Evolutionary conservation across 1,140 invertebrate genomes (phyloP), one percentile per base, ranked within the genome.

Genomic region (Apis laboriosa): DNA sequence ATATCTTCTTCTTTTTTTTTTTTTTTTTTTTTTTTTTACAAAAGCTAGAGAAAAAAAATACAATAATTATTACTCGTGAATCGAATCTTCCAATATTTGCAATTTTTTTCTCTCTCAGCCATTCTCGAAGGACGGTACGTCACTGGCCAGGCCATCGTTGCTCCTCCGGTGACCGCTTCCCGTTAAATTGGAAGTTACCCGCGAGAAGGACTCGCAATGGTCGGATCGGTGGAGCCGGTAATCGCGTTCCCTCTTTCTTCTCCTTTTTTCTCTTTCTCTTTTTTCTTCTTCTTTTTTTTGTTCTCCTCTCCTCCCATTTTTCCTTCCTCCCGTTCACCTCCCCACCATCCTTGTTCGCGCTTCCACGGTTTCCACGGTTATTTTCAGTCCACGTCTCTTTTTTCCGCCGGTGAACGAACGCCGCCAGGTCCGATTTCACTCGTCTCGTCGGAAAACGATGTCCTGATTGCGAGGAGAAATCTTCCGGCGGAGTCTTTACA

Each of bases 401-500:
- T 70, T 61, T 68, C 49, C 24, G 21, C 24, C 21, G 61, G 61
- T 28, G 61, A n/a, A 63, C n/a, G 68, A 81, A 87, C 70, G 79
- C 64, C 80, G 86, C 43, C 88, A 80, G 75, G 87, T 86, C 76
- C 87, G 85, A 89, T 89, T 89, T 89, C 88, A 84, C 78, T 84
- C 83, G 86, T 83, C 88, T 83, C 85, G 85, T 43, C 72, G 82
- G 85, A 89, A 88, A 89, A 89, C 88, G 87, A 86, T 86, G 81
- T 87, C 85, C 85, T 89, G 88, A 89, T 89, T 89, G 88, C 85
- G 83, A 83, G 79, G 81, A 84, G 84, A 84, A 85, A 85, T 84
- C 81, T 85, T 85, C 78, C 80, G 80, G 24, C 72, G 56, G 80
- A 84, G 74, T 85, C 71, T 77, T 78, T 77, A 61, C 75, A 82